Base-by-base conservation (phyloP, 2,797 vertebrate species). In the Sebastes trivittatus region DNA sequence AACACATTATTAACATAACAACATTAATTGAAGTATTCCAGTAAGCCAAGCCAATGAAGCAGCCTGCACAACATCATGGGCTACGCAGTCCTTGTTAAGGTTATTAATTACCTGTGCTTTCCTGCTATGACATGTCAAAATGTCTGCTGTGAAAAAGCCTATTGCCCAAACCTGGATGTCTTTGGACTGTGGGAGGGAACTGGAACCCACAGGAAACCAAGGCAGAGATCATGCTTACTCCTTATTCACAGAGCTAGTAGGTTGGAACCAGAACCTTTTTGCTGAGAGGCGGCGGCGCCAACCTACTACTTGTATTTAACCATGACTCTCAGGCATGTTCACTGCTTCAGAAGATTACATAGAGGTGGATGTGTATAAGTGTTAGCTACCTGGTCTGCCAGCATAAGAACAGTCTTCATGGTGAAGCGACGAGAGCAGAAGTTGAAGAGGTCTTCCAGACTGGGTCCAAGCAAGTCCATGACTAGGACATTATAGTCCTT, bases 401-500 rank as follows among this genome's bases (percentile, higher is more conserved):
- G 96, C 98, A 99, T 99, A 83, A 99, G 98, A 92, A 99, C 98
- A 36, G 98, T 99, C 96, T 99, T 99, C 98, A 99, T 99, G 77
- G 98, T 99, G 95, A 99, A 99, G 89, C 98, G 98, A 90, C 98
- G 98, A 77, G 98, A 99, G 96, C 98, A 99, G 95, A 99, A 99
- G 95, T 99, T 99, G 95, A 99, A 99, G 75, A 99, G 96, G 87
- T 99, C 98, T 94, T 99, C 98, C 23, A 99, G 96, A 94, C 98
- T 99, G 87, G 98, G 98, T 80, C 98, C 98, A 49, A 99, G 96
- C 92, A 99, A 96, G 92, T 99, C 98, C 98, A 99, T 99, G 92
- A 99, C 98, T 98, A 99, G 98, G 94, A 99, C 98, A 80, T 99
- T 99, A 91, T 99, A 99, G 95, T 99, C 98, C 92, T 99, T 99